These are phyloP conservation scores for Ctenomys sociabilis DNA, from an alignment of 2,113 vertebrate species.

Conservation along the genomic window DNA sequence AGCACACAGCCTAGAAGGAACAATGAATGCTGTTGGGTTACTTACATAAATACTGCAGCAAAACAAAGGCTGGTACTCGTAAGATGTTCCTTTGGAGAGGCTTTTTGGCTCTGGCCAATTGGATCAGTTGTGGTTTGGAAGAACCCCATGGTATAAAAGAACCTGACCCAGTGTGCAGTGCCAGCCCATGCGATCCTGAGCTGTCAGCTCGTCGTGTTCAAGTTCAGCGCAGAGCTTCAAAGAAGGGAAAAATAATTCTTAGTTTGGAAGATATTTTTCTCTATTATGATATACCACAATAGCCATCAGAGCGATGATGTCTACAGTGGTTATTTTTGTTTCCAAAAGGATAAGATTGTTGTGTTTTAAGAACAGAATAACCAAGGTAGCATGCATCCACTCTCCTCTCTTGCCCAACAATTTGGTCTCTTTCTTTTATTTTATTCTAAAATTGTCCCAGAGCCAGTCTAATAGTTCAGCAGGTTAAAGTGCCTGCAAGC, in stretches of 20 bases:
- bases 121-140: not conserved
- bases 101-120: slow-evolving; percentile 26
- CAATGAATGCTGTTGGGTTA: slow-evolving; percentile 61
- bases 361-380: not conserved
- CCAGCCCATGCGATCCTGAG: not conserved
- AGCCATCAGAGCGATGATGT: not conserved
- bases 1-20: not conserved
- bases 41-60: slow-evolving; percentile 66
- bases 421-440: not conserved
- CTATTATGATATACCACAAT: not conserved
- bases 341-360: not conserved
- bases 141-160: not conserved
- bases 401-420: not conserved
- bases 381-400: not conserved
- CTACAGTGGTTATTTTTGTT: not conserved
- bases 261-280: not conserved
- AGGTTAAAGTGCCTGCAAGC: too few relatives aligned
- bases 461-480: too few relatives aligned
- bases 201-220: not conserved
- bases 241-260: slow-evolving; percentile 5
- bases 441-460: not conserved
- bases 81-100: slow-evolving; percentile 57
- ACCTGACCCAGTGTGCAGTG: not conserved
- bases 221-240: not conserved
- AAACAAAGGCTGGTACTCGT: slow-evolving; percentile 68